Evolutionary conservation across 1,140 invertebrate species (phyloP).

Genomic region (Parasteatoda tepidariorum): DNA sequence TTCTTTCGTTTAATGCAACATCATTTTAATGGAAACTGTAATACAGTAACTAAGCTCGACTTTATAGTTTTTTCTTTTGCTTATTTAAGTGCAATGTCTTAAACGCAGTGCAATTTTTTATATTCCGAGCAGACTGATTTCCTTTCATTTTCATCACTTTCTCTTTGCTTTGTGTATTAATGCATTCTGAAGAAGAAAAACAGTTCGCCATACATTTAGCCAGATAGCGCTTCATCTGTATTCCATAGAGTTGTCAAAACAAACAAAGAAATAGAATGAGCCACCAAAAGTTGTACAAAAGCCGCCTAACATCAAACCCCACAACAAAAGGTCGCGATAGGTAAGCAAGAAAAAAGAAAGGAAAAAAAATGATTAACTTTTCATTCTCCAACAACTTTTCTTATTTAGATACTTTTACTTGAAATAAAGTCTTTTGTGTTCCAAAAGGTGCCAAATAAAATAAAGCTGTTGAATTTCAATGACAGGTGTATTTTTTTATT

Average conservation of each 20-base stretch:
- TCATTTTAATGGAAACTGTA: no score
- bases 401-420: neutral
- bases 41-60: no score
- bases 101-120: no score
- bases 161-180: no score
- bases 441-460: neutral
- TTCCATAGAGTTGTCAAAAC: slow-evolving; percentile 12
- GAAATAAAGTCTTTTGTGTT: neutral
- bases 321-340: slow-evolving; percentile 12
- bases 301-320: neutral
- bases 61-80: no score
- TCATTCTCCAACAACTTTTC: no score
- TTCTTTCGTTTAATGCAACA: no score
- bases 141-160: no score
- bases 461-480: neutral
- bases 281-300: neutral
- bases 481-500: neutral
- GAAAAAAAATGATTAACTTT: slow-evolving; percentile 39
- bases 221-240: neutral
- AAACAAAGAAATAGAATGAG: slow-evolving; percentile 13
- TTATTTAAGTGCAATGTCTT: no score
- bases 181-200: no score
- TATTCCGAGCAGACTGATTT: no score
- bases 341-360: neutral
- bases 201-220: no score